Evolutionary conservation across 2,888 invertebrate genomes (phyloP).

Genomic region (Apodemia duryi): DNA sequence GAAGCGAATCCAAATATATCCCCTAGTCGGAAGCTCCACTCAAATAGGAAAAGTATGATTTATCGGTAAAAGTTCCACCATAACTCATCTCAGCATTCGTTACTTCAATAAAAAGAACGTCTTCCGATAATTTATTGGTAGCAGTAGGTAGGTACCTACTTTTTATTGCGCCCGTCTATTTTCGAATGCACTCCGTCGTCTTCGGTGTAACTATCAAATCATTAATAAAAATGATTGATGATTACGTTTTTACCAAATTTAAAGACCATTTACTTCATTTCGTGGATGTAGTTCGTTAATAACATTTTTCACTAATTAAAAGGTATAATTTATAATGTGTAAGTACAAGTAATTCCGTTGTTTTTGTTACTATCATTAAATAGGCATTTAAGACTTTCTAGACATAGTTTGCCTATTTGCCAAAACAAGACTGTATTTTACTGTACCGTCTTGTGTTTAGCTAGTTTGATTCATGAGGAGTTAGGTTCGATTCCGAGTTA

Average conservation of each 20-base stretch:
- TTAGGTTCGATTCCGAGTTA: too few species aligned
- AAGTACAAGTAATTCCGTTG: too few species aligned
- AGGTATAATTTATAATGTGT: neutral
- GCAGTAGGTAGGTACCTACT: conserved; percentile 57
- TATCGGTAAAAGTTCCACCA: conserved; percentile 72
- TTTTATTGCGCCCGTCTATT: conserved; percentile 66
- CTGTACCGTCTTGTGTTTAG: too few species aligned
- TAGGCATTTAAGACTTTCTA: too few species aligned
- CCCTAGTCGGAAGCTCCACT: conserved; percentile 57
- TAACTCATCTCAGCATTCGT: conserved; percentile 77
- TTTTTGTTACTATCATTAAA: too few species aligned
- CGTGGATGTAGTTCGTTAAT: neutral
- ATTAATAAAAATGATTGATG: conserved; percentile 64
- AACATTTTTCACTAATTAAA: neutral
- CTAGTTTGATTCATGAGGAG: too few species aligned
- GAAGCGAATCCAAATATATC: conserved; percentile 62
- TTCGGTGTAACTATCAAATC: conserved; percentile 45
- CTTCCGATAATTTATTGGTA: conserved; percentile 71
- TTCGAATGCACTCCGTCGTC: conserved; percentile 57
- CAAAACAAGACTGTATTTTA: too few species aligned
- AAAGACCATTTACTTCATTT: conserved; percentile 1
- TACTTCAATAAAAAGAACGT: conserved; percentile 76
- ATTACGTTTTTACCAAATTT: conserved; percentile 32
- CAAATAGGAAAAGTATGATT: conserved; percentile 65
- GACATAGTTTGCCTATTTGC: too few species aligned